phyloP scores from a whole-genome alignment of 2,113 vertebrate genomes.

The Brienomyrus brachyistius region DNA sequence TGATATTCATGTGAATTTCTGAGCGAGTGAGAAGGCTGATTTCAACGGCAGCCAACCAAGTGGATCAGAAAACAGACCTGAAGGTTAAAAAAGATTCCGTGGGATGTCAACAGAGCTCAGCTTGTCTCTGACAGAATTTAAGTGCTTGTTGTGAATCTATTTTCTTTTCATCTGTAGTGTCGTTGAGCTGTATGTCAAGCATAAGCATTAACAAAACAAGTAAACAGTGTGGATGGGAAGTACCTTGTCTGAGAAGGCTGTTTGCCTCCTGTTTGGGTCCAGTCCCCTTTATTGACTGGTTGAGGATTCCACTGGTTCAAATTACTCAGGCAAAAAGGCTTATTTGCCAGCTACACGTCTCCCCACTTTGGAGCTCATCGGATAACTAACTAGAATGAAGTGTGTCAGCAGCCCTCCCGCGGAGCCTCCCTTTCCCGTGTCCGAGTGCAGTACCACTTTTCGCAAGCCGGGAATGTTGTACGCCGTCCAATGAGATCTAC shows the following conservation, averaged over 20 bases:
- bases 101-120: neutral
- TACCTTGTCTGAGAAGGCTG: neutral
- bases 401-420: neutral
- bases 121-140: neutral
- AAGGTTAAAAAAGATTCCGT: neutral
- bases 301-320: conserved; percentile 19
- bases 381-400: neutral
- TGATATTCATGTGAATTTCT: neutral
- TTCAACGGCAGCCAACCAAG: neutral
- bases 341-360: conserved; percentile 17
- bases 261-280: neutral
- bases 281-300: conserved; percentile 19
- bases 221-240: neutral
- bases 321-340: conserved; percentile 21
- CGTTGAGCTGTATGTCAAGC: neutral
- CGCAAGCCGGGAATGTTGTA: neutral
- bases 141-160: neutral
- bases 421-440: neutral
- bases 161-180: conserved; percentile 13
- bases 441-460: neutral
- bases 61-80: neutral
- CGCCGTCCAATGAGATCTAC: neutral
- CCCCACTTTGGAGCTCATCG: neutral
- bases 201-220: neutral
- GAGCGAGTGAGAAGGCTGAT: neutral